Evolutionary conservation across 30 jellyfish, hydroid and myxozoan species (phyloP).

Genomic region (Rhopilema esculentum): DNA sequence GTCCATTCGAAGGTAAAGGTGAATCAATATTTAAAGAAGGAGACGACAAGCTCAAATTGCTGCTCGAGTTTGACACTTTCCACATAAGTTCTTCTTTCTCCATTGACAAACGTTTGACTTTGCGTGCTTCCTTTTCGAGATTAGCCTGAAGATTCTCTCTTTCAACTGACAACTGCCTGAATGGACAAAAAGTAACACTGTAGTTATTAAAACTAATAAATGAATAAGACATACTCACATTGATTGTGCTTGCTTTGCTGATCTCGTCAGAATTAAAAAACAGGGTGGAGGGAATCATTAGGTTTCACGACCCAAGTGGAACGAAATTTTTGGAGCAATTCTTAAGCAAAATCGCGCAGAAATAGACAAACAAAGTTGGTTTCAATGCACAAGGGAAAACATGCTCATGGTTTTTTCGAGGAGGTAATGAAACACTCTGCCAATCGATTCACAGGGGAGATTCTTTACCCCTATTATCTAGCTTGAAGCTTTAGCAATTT

Average conservation of each 20-base stretch:
- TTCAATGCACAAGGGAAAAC: background rate
- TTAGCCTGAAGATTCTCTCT: conserved; percentile 85
- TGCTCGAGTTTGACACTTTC: conserved; percentile 84
- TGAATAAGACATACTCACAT: background rate
- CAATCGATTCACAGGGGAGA: background rate
- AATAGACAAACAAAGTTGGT: background rate
- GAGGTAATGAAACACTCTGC: background rate
- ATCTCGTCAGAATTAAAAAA: too few relatives aligned
- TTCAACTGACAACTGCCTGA: conserved; percentile 93
- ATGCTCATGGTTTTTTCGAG: background rate
- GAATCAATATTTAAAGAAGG: conserved; percentile 69
- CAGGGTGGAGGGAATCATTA: too few relatives aligned
- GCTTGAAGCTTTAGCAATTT: too few relatives aligned
- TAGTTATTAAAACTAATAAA: background rate
- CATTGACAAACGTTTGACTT: conserved; percentile 92
- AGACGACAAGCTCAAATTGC: conserved; percentile 66
- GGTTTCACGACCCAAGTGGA: too few relatives aligned
- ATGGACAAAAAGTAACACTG: conserved; percentile 6
- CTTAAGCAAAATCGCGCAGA: background rate
- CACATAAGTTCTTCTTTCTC: conserved; percentile 96
- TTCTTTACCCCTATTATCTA: too few relatives aligned
- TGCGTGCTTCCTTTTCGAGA: conserved; percentile 80
- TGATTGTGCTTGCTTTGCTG: background rate
- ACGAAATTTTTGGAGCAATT: too few relatives aligned
- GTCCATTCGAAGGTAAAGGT: conserved; percentile 64